Conservation (phyloP, 2,113 vertebrate genomes). For the Oreochromis tanganicae region DNA sequence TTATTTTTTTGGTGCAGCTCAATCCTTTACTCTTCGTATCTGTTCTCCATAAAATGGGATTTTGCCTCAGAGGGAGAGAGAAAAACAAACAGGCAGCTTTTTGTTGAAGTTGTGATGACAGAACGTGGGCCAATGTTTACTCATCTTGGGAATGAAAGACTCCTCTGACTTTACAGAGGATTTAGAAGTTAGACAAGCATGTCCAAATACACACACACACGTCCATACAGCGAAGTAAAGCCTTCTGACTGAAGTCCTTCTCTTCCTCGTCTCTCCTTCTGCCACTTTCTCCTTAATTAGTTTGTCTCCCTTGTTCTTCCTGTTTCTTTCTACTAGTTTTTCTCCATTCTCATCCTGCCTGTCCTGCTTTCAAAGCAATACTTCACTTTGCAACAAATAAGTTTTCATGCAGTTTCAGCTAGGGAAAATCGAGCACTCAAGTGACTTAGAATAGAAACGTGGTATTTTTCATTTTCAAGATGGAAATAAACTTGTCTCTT, state of each 20-base stretch:
- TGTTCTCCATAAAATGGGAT: background rate
- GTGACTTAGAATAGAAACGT: background rate
- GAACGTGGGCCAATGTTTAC: constrained; percentile 26
- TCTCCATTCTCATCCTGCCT: background rate
- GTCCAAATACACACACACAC: background rate
- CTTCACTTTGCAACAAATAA: constrained; percentile 16
- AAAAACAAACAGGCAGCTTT: constrained; percentile 16
- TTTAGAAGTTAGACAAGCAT: constrained; percentile 36
- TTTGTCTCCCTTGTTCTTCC: constrained; percentile 1
- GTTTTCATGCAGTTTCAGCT: background rate
- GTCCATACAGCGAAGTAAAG: background rate
- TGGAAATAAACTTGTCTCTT: background rate
- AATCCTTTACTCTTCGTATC: background rate
- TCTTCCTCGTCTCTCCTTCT: constrained; percentile 7
- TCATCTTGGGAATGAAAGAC: constrained; percentile 42
- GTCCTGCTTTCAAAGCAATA: constrained; percentile 18
- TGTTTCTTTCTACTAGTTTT: background rate
- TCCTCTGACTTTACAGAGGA: constrained; percentile 36
- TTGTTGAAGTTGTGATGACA: constrained; percentile 28
- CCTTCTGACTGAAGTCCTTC: background rate
- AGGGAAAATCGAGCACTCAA: background rate
- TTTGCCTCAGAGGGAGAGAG: background rate
- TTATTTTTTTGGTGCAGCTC: background rate
- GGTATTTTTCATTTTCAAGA: background rate
- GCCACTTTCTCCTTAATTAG: constrained; percentile 35